Conservation (phyloP, 2,797 vertebrate species). For the Menidia menidia region DNA sequence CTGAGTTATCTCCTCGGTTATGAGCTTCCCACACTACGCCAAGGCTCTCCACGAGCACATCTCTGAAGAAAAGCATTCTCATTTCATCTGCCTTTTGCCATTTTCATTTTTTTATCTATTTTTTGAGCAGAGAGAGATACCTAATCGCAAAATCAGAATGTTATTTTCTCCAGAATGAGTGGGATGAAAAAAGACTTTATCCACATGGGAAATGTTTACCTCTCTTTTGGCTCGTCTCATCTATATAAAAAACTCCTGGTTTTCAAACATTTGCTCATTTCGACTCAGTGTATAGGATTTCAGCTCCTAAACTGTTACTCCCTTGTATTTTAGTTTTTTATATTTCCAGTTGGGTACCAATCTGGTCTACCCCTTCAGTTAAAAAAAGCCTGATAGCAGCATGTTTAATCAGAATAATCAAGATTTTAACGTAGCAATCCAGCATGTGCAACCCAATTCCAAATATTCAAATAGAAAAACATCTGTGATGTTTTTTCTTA, state of each 20-base stretch:
- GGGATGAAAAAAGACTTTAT: constrained; percentile 12
- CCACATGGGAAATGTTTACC: neutral
- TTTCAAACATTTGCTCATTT: no score
- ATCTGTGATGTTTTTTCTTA: no score
- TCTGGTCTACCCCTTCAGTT: no score
- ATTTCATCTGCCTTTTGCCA: constrained; percentile 7
- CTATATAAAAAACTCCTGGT: no score
- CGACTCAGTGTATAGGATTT: neutral
- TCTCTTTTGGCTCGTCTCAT: neutral
- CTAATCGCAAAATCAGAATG: constrained; percentile 15
- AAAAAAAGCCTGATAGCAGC: no score
- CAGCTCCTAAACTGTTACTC: no score
- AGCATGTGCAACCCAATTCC: no score
- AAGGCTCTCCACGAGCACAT: constrained; percentile 5
- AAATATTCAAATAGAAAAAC: no score
- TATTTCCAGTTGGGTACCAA: no score
- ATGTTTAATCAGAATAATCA: no score
- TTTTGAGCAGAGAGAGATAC: constrained; percentile 16
- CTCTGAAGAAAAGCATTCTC: neutral
- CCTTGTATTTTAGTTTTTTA: no score
- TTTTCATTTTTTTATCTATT: neutral
- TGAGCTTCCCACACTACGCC: constrained; percentile 1
- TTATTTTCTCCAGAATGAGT: constrained; percentile 14
- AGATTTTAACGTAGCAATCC: no score
- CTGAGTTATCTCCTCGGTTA: constrained; percentile 23